Evolutionary conservation across 2,113 vertebrate genomes (phyloP), one percentile per base, ranked within the genome.

Genomic region (Microtus montanus): DNA sequence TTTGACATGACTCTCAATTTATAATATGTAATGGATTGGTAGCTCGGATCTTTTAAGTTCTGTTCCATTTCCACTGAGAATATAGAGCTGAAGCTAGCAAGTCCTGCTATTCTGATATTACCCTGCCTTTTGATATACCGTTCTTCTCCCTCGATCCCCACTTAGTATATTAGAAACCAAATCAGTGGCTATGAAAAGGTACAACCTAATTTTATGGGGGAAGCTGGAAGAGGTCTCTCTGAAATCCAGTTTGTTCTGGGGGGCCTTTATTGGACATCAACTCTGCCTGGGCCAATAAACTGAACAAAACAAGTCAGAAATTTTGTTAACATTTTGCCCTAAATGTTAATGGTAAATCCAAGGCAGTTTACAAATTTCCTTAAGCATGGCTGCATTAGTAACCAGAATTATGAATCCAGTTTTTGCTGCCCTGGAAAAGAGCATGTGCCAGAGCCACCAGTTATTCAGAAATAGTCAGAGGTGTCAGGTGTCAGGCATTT

Each of bases 261-360:
- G 97, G 80, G 97, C 44, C 44, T 96, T 96, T 95, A 96, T 94
- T 33, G 91, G 88, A 87, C 87, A 95, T 92, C 93, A 85, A 64
- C 97, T 98, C 91, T 97, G 93, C 94, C 96, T 96, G 54, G 95
- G 85, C 96, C 96, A 44, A 97, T 97, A 97, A 96, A 94, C 96
- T 93, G 87, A 88, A 93, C 85, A 79, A 98, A 98, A 98, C 70
- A 0, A 98, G 96, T 97, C 96, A 96, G 97, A 98, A 97, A 98
- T 98, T 98, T 98, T 97, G 97, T 98, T 98, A 98, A 97, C 96
- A 97, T 98, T 98, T 98, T 96, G 90, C 95, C 98, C 90, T 96
- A 98, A 98, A 98, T 98, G 98, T 98, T 98, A 98, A 98, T 98
- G 98, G 98, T 95, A 97, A 96, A 98, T 98, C 95, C 95, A 98